Conservation (phyloP, 1,140 invertebrate genomes). For the Trachymyrmex septentrionalis region DNA sequence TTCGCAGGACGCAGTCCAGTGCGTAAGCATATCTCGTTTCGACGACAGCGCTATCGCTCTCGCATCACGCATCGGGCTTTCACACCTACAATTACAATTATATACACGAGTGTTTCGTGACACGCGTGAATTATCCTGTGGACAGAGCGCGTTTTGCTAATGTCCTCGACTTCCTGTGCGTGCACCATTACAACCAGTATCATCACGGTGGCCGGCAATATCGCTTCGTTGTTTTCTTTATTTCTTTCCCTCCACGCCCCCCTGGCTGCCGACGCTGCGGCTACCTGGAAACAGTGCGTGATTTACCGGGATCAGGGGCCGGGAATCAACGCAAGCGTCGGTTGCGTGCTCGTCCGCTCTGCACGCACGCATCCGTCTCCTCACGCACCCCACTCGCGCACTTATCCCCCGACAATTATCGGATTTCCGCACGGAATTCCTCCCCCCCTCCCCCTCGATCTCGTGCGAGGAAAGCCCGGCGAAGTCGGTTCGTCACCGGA, state of each 20-base stretch:
- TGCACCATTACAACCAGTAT: conserved; percentile 63
- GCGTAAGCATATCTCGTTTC: conserved; percentile 60
- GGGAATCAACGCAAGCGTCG: conserved; percentile 51
- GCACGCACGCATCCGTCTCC: conserved; percentile 73
- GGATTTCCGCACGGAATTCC: conserved; percentile 75
- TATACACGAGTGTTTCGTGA: conserved; percentile 54
- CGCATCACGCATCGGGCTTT: conserved; percentile 40
- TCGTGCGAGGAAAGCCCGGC: conserved; percentile 54
- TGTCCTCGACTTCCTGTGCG: conserved; percentile 70
- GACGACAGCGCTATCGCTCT: conserved; percentile 59
- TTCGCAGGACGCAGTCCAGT: neutral
- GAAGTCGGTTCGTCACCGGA: conserved; percentile 67
- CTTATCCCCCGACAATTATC: conserved; percentile 80
- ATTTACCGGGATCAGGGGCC: conserved; percentile 61
- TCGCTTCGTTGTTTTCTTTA: conserved; percentile 43
- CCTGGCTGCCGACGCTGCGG: neutral
- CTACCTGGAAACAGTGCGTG: conserved; percentile 44
- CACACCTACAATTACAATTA: conserved; percentile 67
- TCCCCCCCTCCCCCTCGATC: conserved; percentile 33
- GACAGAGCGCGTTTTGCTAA: conserved; percentile 63
- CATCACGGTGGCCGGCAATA: conserved; percentile 52
- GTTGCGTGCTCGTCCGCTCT: conserved; percentile 57
- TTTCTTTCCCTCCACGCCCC: conserved; percentile 10
- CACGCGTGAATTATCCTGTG: conserved; percentile 65
- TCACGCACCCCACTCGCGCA: conserved; percentile 62